phyloP scores from a whole-genome alignment of 1,140 invertebrate genomes.

The Hycleus phaleratus region DNA sequence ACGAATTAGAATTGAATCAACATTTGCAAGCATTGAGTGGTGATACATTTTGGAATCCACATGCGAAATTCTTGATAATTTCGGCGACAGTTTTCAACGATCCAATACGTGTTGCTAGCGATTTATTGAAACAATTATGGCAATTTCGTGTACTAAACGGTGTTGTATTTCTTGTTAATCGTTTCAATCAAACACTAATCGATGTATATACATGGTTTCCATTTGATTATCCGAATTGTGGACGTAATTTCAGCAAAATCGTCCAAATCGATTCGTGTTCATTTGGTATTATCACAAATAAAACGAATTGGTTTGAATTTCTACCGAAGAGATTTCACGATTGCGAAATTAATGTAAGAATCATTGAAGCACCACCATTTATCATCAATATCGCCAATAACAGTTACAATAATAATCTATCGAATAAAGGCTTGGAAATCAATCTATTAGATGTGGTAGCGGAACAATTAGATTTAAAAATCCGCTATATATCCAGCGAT shows the following conservation, averaged over 20 bases:
- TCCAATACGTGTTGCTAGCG: not conserved
- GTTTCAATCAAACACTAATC: not conserved
- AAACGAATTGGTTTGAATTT: constrained; percentile 17
- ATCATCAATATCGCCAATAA: constrained; percentile 11
- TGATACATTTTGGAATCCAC: constrained; percentile 19
- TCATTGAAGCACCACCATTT: constrained; percentile 18
- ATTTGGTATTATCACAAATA: constrained; percentile 9
- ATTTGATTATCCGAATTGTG: constrained; percentile 19
- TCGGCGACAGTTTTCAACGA: constrained; percentile 3
- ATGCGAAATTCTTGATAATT: constrained; percentile 20
- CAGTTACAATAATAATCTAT: not conserved
- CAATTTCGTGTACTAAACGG: constrained; percentile 6
- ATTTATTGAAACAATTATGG: constrained; percentile 12
- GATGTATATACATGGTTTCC: constrained; percentile 23
- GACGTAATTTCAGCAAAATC: constrained; percentile 5
- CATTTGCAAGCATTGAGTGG: constrained; percentile 6
- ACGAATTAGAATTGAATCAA: not conserved
- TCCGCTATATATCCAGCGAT: constrained; percentile 13
- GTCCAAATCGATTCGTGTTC: constrained; percentile 13
- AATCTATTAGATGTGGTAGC: constrained; percentile 20
- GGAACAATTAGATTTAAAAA: constrained; percentile 12
- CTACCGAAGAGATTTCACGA: constrained; percentile 23
- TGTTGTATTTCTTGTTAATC: constrained; percentile 6
- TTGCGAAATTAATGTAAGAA: constrained; percentile 20
- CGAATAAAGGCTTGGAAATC: constrained; percentile 19